Conservation (phyloP, 37 sponge, comb jelly and placozoan genomes). For the Chondrilla cf. caribensis region DNA sequence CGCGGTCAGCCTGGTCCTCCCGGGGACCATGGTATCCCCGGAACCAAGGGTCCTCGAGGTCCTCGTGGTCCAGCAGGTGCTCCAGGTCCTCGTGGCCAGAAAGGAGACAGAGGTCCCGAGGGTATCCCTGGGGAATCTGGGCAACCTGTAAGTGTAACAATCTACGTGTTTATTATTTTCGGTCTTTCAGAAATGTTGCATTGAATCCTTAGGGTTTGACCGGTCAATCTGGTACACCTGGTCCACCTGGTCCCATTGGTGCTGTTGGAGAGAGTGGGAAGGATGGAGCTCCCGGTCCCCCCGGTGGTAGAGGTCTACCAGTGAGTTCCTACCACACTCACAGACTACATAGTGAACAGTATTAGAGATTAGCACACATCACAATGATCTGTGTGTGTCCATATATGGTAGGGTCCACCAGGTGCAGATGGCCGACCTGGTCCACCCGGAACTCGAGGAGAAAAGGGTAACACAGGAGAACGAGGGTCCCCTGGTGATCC, state of each 20-base stretch:
- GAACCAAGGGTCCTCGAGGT: conserved; percentile 31
- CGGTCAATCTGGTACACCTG: conserved; percentile 19
- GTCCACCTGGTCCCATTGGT: conserved; percentile 53
- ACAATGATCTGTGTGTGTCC: too few relatives aligned
- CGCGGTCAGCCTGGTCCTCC: not conserved
- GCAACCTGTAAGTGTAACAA: conserved; percentile 12
- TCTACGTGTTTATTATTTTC: not conserved
- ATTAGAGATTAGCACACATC: too few relatives aligned
- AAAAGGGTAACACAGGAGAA: conserved; percentile 64
- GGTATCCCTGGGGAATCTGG: conserved; percentile 59
- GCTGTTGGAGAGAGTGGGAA: conserved; percentile 49
- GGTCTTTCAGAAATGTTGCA: not conserved
- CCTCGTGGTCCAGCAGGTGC: conserved; percentile 48
- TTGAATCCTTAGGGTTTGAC: conserved; percentile 8
- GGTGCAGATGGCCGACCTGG: conserved; percentile 37
- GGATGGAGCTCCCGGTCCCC: conserved; percentile 15
- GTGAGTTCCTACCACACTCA: too few relatives aligned
- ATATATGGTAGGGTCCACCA: conserved; percentile 11
- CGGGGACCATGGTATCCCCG: conserved; percentile 18
- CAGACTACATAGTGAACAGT: too few relatives aligned
- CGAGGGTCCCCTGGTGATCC: conserved; percentile 43
- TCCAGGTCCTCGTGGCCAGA: conserved; percentile 34
- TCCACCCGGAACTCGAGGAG: conserved; percentile 60
- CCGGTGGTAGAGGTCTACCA: conserved; percentile 20
- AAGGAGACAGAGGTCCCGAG: conserved; percentile 41